Evolutionary conservation across 1,140 invertebrate species (phyloP).

Genomic region (Aplysia californica): DNA sequence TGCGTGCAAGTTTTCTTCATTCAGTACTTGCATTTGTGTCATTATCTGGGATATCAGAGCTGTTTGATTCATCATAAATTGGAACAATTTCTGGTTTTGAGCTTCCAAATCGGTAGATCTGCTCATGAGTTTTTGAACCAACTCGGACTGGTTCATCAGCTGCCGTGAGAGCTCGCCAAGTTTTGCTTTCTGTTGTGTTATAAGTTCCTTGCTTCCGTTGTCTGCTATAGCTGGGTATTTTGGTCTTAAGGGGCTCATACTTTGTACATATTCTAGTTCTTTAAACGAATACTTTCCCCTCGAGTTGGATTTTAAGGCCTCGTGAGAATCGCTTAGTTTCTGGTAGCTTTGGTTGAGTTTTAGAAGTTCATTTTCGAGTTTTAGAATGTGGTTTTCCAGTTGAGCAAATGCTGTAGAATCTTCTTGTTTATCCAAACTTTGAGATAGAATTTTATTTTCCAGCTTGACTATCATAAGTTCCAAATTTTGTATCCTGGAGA

Average conservation of each 20-base stretch:
- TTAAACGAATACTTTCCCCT: constrained; percentile 31
- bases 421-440: constrained; percentile 52
- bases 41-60: constrained; percentile 48
- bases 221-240: constrained; percentile 18
- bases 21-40: constrained; percentile 49
- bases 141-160: constrained; percentile 44
- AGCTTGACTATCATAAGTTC: constrained; percentile 55
- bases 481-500: constrained; percentile 47
- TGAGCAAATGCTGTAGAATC: constrained; percentile 47
- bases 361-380: constrained; percentile 58
- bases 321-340: constrained; percentile 42
- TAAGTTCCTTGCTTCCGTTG: constrained; percentile 34
- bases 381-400: constrained; percentile 59
- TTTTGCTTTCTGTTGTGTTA: constrained; percentile 47
- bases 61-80: constrained; percentile 58
- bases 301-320: constrained; percentile 42
- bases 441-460: constrained; percentile 55
- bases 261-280: neutral
- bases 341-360: constrained; percentile 55
- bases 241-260: neutral
- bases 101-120: constrained; percentile 48
- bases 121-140: constrained; percentile 42
- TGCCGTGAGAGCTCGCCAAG: constrained; percentile 43
- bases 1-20: constrained; percentile 38
- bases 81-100: constrained; percentile 50